Base-by-base conservation (phyloP, 2,888 invertebrate species). In the Nycteola revayana region DNA sequence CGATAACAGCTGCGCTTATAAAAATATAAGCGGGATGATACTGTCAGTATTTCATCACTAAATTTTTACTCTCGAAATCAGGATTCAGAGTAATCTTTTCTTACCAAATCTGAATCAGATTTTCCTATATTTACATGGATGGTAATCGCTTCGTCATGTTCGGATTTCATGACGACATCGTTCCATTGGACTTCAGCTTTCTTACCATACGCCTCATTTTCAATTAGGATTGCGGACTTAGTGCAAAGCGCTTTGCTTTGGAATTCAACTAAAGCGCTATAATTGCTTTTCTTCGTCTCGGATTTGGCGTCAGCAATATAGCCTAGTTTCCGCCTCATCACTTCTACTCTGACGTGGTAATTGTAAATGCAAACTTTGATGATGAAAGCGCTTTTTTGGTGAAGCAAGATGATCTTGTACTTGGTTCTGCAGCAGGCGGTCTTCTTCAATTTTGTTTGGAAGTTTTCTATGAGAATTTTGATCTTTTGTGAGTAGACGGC, bases 351-450 rank as follows among this genome's bases (percentile, higher is more conserved):
- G 0, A 89, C 86, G 42, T 86, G 84, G 42, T 88, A 89, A 42
- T 89, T 88, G 62, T 86, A 87, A 31, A 88, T 84, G 60, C 85
- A 87, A 0, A 89, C 84, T 75, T 89, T 87, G 58, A 89, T 85
- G 22, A 88, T 78, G 44, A 89, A 89, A 7, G 87, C 88, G 55
- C 86, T 85, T 59, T 87, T 87, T 42, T 87, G 80, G 38, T 86
- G 76, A 0, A 89, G 67, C 1, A 89, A 48, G 4, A 87, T 71
- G 11, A 89, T 86, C 55, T 88, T 88, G 65, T 89, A 89, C 46
- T 89, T 89, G 1, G 88, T 86, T 60, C 84, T 65, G 49, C 86
- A 86, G 60, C 83, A 88, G 1, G 87, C 87, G 1, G 88, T 87
- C 43, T 85, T 85, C 57, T 84, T 87, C 14, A 89, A 68, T 39